phyloP scores from a whole-genome alignment of 2,113 vertebrate genomes.

The Crotophaga sulcirostris region DNA sequence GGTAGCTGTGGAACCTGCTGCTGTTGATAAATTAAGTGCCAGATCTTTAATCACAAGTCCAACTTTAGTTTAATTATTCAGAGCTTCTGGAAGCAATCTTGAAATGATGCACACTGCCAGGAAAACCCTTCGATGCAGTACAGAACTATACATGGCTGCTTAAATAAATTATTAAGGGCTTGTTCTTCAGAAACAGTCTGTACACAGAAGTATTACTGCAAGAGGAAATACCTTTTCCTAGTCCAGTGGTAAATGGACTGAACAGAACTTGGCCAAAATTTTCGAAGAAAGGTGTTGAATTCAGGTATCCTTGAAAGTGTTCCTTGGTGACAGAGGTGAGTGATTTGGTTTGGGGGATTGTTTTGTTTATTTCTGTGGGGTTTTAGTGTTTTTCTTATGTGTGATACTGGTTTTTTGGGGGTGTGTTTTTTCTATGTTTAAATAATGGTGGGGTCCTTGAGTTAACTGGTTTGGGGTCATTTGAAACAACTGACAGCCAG shows the following conservation, averaged over 20 bases:
- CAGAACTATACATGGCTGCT: neutral
- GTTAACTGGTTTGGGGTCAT: neutral
- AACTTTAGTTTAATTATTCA: neutral
- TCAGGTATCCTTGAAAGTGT: neutral
- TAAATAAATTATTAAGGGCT: neutral
- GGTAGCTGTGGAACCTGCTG: neutral
- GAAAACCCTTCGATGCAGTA: neutral
- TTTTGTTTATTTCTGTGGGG: neutral
- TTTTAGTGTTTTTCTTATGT: neutral
- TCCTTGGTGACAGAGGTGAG: fast-evolving
- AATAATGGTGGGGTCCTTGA: neutral
- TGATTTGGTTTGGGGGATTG: neutral
- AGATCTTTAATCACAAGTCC: neutral
- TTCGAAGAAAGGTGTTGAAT: neutral
- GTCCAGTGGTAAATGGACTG: too few relatives aligned
- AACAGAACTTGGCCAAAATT: neutral
- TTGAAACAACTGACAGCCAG: neutral
- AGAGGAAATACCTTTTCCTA: neutral
- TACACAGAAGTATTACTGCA: fast-evolving
- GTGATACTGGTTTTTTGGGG: neutral
- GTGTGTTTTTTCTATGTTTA: neutral
- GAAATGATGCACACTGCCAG: neutral
- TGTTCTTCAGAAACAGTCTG: neutral
- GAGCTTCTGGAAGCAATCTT: neutral
- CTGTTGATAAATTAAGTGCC: neutral